Percentiles rank a stretch among this genome's conserved stretches.
Evolutionary conservation across 1,140 invertebrate genomes (phyloP).

Genomic region (Caenorhabditis tropicalis): DNA sequence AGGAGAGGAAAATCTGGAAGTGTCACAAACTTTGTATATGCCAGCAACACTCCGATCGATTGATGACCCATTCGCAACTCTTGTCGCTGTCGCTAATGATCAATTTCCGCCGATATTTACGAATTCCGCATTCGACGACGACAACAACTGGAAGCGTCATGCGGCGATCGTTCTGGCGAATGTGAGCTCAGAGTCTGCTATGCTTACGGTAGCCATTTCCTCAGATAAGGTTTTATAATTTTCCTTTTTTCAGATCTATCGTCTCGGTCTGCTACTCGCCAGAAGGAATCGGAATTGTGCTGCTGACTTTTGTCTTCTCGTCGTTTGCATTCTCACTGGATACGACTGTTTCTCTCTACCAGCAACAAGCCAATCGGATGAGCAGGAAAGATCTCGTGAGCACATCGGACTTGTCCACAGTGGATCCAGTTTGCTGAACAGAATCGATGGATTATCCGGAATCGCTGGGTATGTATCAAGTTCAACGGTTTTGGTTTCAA

Average conservation of each 20-base stretch:
- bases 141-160: conserved; percentile 41
- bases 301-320: conserved; percentile 53
- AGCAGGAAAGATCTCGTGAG: neutral
- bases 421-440: neutral
- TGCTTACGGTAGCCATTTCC: neutral
- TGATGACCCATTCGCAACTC: conserved; percentile 47
- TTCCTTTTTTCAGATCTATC: conserved; percentile 41
- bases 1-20: conserved; percentile 25
- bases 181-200: neutral
- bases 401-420: neutral
- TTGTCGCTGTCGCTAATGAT: conserved; percentile 48
- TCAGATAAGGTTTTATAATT: neutral
- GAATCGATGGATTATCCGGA: conserved; percentile 1
- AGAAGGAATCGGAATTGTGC: conserved; percentile 47
- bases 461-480: neutral
- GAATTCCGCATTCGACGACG: conserved; percentile 42
- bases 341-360: conserved; percentile 32
- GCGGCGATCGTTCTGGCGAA: conserved; percentile 49
- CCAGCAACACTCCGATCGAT: conserved; percentile 21
- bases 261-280: conserved; percentile 36
- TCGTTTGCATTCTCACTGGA: conserved; percentile 28
- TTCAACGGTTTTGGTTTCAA: too few relatives aligned
- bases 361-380: neutral
- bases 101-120: conserved; percentile 43
- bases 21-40: conserved; percentile 37